Evolutionary conservation across 2,113 vertebrate genomes (phyloP), one percentile per base, ranked within the genome.

Genomic region (Micronycteris hirsuta): DNA sequence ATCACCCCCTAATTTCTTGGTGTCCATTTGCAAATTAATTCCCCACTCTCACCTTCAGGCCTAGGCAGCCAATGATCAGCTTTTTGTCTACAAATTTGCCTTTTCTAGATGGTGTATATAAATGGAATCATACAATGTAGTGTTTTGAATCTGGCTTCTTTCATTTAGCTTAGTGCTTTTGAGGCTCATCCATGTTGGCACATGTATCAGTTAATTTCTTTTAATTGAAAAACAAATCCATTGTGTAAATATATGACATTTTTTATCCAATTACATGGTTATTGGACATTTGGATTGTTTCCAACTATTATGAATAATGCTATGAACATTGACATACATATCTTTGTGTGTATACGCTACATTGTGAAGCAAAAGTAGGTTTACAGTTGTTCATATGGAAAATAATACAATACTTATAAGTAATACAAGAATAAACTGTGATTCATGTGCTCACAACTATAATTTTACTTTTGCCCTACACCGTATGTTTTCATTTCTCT

Each of bases 61-160:
- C 15, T 36, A 49, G 15, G 45, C 36, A 93, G 17, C 22, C 26
- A 58, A 0, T 71, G 63, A 41, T 84, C 24, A 71, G 43, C 22
- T 85, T 95, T 94, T 71, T 87, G 33, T 52, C 74, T 92, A 20
- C 81, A 78, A 15, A 87, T 82, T 88, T 94, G 41, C 26, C 65
- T 36, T 81, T 95, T 88, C 11, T 63, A 63, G 63, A 83, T 33
- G 43, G 31, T 47, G 22, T 7, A 16, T 80, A 8, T 77, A 92
- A 56, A 36, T 73, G 41, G 73, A 71, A 68, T 86, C 67, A 45
- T 47, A 3, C 41, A 76, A 5, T 63, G 11, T 14, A 83, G n/a
- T 81, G 14, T 82, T 88, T 85, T 54, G 22, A 61, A 61, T 74
- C 41, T 52, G n/a, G 9, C 47, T 92, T 70, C 41, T 93, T 91